Percentiles rank a stretch among this genome's conserved stretches.
Conservation (phyloP, 92 coral and sea anemone species). For the Desmophyllum pertusum region DNA sequence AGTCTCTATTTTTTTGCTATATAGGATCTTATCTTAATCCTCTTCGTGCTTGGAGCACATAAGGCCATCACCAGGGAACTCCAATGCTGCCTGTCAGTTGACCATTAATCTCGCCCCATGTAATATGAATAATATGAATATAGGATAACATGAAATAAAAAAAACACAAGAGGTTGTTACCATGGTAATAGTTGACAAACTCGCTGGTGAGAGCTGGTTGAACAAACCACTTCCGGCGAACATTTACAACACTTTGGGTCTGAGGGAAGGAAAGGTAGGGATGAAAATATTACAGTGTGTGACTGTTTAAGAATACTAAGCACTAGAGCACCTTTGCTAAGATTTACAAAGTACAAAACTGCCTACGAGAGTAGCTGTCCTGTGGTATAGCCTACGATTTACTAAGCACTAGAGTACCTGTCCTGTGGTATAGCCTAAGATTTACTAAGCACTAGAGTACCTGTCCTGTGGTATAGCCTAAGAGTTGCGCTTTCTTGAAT, state of each 20-base stretch:
- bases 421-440: not conserved
- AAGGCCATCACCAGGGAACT: too few relatives aligned
- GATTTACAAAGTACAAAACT: not conserved
- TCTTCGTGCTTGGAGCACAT: too few relatives aligned
- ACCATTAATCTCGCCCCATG: too few relatives aligned
- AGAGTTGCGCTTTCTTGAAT: conserved; percentile 91
- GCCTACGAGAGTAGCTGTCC: not conserved
- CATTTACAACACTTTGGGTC: conserved; percentile 81
- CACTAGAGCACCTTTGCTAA: not conserved
- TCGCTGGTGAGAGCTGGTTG: conserved; percentile 95
- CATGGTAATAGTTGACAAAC: conserved; percentile 94
- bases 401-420: not conserved
- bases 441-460: conserved; percentile 33
- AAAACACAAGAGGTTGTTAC: conserved; percentile 38
- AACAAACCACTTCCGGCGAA: conserved; percentile 95
- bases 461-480: conserved; percentile 87
- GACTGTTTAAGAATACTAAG: not conserved
- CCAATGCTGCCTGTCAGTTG: too few relatives aligned
- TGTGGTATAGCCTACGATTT: not conserved
- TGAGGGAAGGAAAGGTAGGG: conserved; percentile 6
- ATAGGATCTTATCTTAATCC: too few relatives aligned
- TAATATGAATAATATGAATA: too few relatives aligned
- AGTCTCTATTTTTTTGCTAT: too few relatives aligned
- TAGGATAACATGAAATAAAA: too few relatives aligned
- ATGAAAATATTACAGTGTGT: conserved; percentile 13